Base-by-base conservation (phyloP, 1,140 invertebrate species). In the Eubasilissa regina region DNA sequence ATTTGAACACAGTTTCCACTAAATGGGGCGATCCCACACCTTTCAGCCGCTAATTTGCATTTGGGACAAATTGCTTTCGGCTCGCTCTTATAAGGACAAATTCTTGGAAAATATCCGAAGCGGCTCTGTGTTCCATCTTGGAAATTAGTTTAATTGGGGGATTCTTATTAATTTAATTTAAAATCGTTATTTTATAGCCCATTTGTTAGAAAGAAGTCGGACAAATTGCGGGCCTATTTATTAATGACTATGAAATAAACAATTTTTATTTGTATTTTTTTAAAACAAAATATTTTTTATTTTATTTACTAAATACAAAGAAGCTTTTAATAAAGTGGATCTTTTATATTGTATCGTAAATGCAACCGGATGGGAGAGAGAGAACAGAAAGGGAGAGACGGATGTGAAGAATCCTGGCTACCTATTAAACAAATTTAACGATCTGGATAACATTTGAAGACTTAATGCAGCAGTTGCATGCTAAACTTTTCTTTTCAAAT, bases 151-250 rank as follows among this genome's bases (percentile, higher is more conserved):
- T 15, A 68, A 68, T 68, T 68, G 44, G 62, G 60, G 13, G 62
- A 47, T 66, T 68, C 64, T 68, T 68, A 68, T 68, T 68, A 68
- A 68, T 68, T 21, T 47, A n/a, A n/a, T 47, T 17, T 68, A 45
- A 45, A 68, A 47, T 45, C 64, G n/a, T 45, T 68, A 44, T 68
- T 68, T 68, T 68, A 68, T 68, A 19, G 44, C n/a, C 64, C 45
- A 68, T 68, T 68, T 17, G 64, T 68, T 44, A 47, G 25, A 12
- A 11, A 35, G 43, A n/a, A 7, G 6, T 9, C 35, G 43, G 15
- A 43, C n/a, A 7, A 68, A 48, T 68, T 35, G 44, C 17, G n/a
- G 3, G 43, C n/a, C n/a, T n/a, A n/a, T n/a, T n/a, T n/a, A 47
- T 68, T 68, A 68, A 45, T 68, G 44, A 10, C 3, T 44, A 47